Base-by-base conservation (phyloP, 2,888 invertebrate species). In the Adelphocoris suturalis region DNA sequence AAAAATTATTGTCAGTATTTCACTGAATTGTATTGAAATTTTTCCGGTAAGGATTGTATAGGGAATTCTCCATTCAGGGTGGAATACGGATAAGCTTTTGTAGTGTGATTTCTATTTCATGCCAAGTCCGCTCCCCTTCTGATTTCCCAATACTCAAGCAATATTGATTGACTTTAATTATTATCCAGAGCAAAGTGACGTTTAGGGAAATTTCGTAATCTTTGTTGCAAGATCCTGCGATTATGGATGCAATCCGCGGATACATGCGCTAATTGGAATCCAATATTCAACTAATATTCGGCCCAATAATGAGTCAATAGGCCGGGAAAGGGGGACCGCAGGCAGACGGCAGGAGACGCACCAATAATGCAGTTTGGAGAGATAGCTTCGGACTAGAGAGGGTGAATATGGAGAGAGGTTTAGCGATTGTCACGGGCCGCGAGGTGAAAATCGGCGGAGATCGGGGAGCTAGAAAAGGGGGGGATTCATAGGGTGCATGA, bases 271-370 rank as follows among this genome's bases (percentile, higher is more conserved):
- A 90, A 90, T 90, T 90, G 90, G 52, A 37, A 90, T 28, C 90
- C 85, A 86, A 90, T 90, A 81, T 55, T 90, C 90, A 86, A 76
- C 90, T 91, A 91, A 90, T 91, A 91, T 90, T 91, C 89, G 90
- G 86, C 16, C 75, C 89, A 61, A 61, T 90, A 90, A 91, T 91
- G 90, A 91, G 90, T 91, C 91, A 91, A 90, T 90, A 90, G 90
- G 52, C 48, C 28, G 23, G 37, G 61, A 76, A 27, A 23, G 75
- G 12, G 28, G 37, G 61, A 19, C 37, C 37, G 7, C 37, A 2
- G 37, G 37, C 37, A 37, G 37, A n/a, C 28, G 88, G 12, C n/a
- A 16, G 85, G 55, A 61, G 46, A 76, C 9, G 37, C n/a, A 28
- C 37, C 46, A 19, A 80, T 80, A 80, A 80, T 47, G 78, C 46